Percentiles rank a stretch among this genome's conserved stretches.
Evolutionary conservation across 2,888 invertebrate genomes (phyloP).

Genomic region (Alcis repandata): DNA sequence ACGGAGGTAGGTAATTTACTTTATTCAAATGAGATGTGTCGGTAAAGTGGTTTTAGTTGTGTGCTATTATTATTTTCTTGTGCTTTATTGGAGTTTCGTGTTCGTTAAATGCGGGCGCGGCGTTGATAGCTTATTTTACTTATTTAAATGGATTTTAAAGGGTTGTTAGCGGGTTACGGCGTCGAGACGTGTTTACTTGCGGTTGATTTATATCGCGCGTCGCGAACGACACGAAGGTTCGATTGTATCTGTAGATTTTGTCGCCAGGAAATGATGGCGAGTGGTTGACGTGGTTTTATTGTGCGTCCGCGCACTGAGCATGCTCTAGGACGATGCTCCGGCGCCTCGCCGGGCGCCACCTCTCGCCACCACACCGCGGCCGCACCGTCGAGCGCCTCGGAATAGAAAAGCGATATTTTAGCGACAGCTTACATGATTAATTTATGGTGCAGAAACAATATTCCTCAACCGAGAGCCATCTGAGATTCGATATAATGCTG

Average conservation of each 20-base stretch:
- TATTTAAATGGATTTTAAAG: conserved; percentile 78
- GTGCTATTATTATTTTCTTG: conserved; percentile 83
- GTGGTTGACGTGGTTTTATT: conserved; percentile 70
- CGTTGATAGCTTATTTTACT: conserved; percentile 81
- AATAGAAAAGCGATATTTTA: conserved; percentile 82
- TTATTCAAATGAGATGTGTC: conserved; percentile 83
- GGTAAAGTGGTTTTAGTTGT: conserved; percentile 78
- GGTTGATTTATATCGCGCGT: conserved; percentile 77
- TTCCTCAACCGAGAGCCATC: conserved; percentile 69
- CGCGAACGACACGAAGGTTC: conserved; percentile 69
- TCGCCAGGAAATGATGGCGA: conserved; percentile 81
- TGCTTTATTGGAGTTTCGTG: conserved; percentile 82
- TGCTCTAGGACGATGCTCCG: conserved; percentile 76
- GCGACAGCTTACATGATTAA: conserved; percentile 86
- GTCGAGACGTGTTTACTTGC: conserved; percentile 51
- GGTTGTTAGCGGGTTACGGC: conserved; percentile 58
- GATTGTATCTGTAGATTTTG: conserved; percentile 82
- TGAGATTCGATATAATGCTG: conserved; percentile 78
- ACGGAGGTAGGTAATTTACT: conserved; percentile 73
- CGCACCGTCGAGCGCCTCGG: conserved; percentile 61
- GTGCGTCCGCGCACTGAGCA: conserved; percentile 65
- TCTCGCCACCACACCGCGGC: conserved; percentile 41
- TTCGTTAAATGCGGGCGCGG: conserved; percentile 71
- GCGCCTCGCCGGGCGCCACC: conserved; percentile 53
- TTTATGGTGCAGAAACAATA: conserved; percentile 81